phyloP scores from a whole-genome alignment of 2,797 vertebrate genomes.

The Gila robusta region DNA sequence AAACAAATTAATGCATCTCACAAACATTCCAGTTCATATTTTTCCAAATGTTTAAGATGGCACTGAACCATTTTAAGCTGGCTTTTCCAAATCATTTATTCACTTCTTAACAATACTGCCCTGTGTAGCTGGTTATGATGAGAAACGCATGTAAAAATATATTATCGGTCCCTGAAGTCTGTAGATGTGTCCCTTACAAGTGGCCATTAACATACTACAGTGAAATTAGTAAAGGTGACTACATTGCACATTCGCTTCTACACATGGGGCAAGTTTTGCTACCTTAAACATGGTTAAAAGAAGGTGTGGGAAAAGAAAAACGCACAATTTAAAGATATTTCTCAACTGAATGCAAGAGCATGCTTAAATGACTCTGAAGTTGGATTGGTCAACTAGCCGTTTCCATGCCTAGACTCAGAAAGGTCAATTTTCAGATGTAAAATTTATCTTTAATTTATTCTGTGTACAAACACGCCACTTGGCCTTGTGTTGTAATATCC shows the following conservation, averaged over 20 bases:
- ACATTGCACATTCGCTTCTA: slow-evolving; percentile 69
- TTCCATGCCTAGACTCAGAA: neutral
- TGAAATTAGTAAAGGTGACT: slow-evolving; percentile 42
- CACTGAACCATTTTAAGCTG: slow-evolving; percentile 5
- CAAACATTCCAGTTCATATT: slow-evolving; percentile 2
- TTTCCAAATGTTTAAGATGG: neutral
- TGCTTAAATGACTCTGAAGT: slow-evolving; percentile 13
- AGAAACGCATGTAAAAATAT: neutral
- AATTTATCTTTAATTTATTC: neutral
- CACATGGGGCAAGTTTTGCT: slow-evolving; percentile 71
- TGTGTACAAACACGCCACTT: neutral
- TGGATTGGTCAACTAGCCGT: neutral
- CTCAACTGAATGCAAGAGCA: slow-evolving; percentile 49
- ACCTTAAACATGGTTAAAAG: slow-evolving; percentile 71
- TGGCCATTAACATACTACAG: slow-evolving; percentile 19
- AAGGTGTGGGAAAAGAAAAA: slow-evolving; percentile 71
- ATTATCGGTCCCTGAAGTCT: slow-evolving; percentile 6
- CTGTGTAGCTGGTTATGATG: slow-evolving; percentile 6
- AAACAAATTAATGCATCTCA: neutral
- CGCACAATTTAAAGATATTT: slow-evolving; percentile 69
- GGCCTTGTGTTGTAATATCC: slow-evolving; percentile 39
- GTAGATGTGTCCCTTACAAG: neutral
- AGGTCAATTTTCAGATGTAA: slow-evolving; percentile 2
- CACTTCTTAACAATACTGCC: slow-evolving; percentile 47
- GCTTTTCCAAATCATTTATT: neutral